These are phyloP conservation scores for Leptoclinus maculatus DNA, from an alignment of 2,797 vertebrate genomes.

Conservation along the genomic window DNA sequence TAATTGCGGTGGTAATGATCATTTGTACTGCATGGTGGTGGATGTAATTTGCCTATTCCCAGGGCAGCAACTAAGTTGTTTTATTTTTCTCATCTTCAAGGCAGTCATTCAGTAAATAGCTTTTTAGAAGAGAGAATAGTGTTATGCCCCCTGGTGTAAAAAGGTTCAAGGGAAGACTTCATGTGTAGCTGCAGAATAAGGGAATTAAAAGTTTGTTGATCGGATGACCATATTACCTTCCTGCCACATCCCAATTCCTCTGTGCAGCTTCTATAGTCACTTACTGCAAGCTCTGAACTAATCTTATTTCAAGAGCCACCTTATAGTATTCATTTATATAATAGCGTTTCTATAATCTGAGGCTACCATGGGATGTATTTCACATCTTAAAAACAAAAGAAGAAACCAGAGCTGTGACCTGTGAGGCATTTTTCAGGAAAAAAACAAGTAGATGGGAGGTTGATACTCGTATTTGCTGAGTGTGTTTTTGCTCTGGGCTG, in stretches of 20 bases:
- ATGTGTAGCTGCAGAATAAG: conserved; percentile 31
- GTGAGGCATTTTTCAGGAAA: background rate
- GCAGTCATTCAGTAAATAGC: conserved; percentile 69
- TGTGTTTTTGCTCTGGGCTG: conserved; percentile 29
- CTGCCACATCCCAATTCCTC: background rate
- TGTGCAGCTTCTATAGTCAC: background rate
- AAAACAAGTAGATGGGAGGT: background rate
- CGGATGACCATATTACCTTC: background rate
- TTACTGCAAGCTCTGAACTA: background rate
- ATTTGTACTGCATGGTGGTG: conserved; percentile 69
- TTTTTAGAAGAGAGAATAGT: conserved; percentile 38
- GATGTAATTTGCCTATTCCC: conserved; percentile 71
- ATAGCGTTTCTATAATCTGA: background rate
- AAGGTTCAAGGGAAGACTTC: conserved; percentile 34
- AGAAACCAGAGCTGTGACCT: conserved; percentile 1
- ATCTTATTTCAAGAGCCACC: background rate
- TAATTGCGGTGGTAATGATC: conserved; percentile 77
- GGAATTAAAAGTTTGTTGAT: conserved; percentile 44
- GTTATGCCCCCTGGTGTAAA: conserved; percentile 26
- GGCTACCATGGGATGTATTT: background rate
- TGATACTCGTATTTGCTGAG: conserved; percentile 23
- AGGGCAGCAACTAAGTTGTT: conserved; percentile 51
- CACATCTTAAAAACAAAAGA: background rate
- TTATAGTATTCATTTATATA: background rate
- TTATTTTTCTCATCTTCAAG: conserved; percentile 66